Conservation (phyloP, 2,797 vertebrate species). For the Neosilurus hyrtlii region DNA sequence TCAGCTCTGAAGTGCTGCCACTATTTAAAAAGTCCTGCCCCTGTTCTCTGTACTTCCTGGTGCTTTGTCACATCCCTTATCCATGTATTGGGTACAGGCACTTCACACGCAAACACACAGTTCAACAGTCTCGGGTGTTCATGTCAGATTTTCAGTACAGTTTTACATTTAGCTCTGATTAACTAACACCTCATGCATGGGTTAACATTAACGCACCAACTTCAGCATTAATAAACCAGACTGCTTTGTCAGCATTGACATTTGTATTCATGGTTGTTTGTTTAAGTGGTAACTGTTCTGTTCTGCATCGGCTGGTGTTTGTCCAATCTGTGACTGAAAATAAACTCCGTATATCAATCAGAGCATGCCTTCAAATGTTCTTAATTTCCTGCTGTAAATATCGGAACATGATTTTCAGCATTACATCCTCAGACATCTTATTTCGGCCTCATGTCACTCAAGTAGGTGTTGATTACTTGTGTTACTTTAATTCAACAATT, state of each 20-base stretch:
- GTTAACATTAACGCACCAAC: not conserved
- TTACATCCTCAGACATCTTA: not conserved
- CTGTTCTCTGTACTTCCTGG: not conserved
- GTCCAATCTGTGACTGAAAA: not conserved
- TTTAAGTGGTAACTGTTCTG: not conserved
- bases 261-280: not conserved
- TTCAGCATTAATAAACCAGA: conserved; percentile 1
- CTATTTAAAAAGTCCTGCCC: not conserved
- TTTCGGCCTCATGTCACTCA: not conserved
- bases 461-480: not conserved
- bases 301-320: not conserved
- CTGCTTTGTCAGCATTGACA: too few species aligned
- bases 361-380: not conserved
- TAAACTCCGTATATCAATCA: not conserved
- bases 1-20: not conserved
- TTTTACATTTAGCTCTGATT: not conserved
- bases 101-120: not conserved
- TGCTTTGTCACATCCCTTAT: not conserved
- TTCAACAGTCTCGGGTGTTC: not conserved
- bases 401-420: not conserved
- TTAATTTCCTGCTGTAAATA: not conserved
- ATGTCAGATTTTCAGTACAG: not conserved
- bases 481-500: not conserved
- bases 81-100: not conserved
- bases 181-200: not conserved